Conservation (phyloP, 1,140 invertebrate species). For the Bacillus rossius region DNA sequence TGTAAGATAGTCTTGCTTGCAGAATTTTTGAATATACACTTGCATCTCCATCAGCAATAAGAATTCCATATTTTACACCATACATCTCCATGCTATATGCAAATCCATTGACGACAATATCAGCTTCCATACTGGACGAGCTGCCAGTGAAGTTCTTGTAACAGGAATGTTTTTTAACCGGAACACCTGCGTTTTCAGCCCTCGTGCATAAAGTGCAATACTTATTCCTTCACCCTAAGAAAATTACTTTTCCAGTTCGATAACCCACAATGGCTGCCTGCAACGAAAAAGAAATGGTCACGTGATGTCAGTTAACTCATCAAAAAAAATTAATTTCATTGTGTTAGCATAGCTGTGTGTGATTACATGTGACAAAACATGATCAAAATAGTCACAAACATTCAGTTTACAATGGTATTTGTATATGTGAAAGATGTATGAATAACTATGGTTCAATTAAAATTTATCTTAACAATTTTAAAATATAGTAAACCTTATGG, state of each 20-base stretch:
- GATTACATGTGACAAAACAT: too few relatives aligned
- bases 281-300: constrained; percentile 21
- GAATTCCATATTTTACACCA: constrained; percentile 34
- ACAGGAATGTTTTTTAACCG: constrained; percentile 25
- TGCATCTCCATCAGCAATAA: constrained; percentile 43
- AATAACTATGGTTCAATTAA: too few relatives aligned
- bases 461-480: too few relatives aligned
- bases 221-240: constrained; percentile 37
- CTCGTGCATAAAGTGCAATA: constrained; percentile 35
- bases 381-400: too few relatives aligned
- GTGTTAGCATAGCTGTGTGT: too few relatives aligned
- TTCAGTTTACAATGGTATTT: too few relatives aligned
- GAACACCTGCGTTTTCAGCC: constrained; percentile 19
- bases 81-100: constrained; percentile 32
- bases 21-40: constrained; percentile 34
- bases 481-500: too few relatives aligned
- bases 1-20: constrained; percentile 23
- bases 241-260: constrained; percentile 37
- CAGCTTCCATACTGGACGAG: constrained; percentile 38
- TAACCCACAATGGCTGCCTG: constrained; percentile 35
- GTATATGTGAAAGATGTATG: too few relatives aligned
- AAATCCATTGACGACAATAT: constrained; percentile 41
- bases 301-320: too few relatives aligned
- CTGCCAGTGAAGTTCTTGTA: constrained; percentile 34
- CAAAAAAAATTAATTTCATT: too few relatives aligned